These are phyloP conservation scores for Aphelinus certus DNA, from an alignment of 1,140 invertebrate species.

Conservation along the genomic window DNA sequence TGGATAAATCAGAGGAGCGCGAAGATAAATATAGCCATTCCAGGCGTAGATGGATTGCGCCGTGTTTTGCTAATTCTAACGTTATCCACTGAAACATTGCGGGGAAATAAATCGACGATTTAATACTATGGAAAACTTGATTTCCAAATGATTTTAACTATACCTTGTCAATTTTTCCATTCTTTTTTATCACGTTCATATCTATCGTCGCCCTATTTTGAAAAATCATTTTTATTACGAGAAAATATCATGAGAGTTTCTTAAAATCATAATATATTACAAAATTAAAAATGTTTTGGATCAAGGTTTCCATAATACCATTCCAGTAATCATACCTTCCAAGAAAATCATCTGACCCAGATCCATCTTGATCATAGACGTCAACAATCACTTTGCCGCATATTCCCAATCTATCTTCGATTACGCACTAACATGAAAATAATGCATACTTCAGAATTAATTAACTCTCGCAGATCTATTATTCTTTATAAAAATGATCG, in stretches of 20 bases:
- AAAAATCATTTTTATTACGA: neutral
- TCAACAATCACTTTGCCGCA: slow-evolving; percentile 59
- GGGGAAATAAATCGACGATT: neutral
- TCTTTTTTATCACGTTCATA: slow-evolving; percentile 73
- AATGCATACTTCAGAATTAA: slow-evolving; percentile 49
- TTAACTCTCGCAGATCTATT: too few species aligned
- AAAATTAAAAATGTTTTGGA: neutral
- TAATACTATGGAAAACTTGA: slow-evolving; percentile 1
- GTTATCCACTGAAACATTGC: slow-evolving; percentile 82
- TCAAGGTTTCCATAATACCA: too few species aligned
- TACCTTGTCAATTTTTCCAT: slow-evolving; percentile 75
- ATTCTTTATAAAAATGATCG: slow-evolving; percentile 59
- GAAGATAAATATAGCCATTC: slow-evolving; percentile 86
- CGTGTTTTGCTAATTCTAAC: slow-evolving; percentile 92
- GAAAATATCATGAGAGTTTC: neutral
- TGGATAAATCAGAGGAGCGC: slow-evolving; percentile 76
- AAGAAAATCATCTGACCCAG: slow-evolving; percentile 79
- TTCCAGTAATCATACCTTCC: slow-evolving; percentile 74
- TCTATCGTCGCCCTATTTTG: slow-evolving; percentile 71
- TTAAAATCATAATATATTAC: slow-evolving; percentile 14
- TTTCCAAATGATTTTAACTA: neutral
- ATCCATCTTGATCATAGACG: slow-evolving; percentile 84
- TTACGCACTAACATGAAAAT: slow-evolving; percentile 62
- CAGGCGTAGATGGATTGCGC: slow-evolving; percentile 86
- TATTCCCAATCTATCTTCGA: slow-evolving; percentile 59